A percentile compares a stretch with the other conserved stretches of the same genome.
These are phyloP conservation scores for Euplexia lucipara DNA, from an alignment of 2,888 invertebrate species.

Conservation along the genomic window DNA sequence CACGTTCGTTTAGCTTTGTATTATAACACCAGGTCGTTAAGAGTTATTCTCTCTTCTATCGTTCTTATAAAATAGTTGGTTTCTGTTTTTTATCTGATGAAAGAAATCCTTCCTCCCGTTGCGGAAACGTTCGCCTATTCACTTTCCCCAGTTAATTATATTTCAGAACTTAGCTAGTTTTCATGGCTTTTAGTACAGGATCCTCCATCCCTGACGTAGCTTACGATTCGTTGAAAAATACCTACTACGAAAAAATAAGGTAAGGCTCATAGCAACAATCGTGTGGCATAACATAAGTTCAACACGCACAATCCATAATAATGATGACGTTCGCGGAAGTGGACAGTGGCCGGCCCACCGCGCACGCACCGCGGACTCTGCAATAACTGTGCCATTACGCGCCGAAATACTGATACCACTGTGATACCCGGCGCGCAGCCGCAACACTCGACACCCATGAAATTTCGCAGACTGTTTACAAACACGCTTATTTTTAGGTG, in stretches of 20 bases:
- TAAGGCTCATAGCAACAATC: slow-evolving; percentile 51
- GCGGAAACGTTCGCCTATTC: not conserved
- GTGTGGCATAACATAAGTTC: slow-evolving; percentile 71
- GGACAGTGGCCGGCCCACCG: slow-evolving; percentile 56
- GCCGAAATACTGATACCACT: slow-evolving; percentile 55
- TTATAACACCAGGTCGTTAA: not conserved
- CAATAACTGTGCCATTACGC: slow-evolving; percentile 54
- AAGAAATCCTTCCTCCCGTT: not conserved
- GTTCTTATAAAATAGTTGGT: not conserved
- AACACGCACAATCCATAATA: slow-evolving; percentile 77
- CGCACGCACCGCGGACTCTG: slow-evolving; percentile 35
- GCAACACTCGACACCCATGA: slow-evolving; percentile 46
- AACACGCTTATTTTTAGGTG: slow-evolving; percentile 65
- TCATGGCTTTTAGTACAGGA: slow-evolving; percentile 21
- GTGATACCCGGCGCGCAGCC: slow-evolving; percentile 15
- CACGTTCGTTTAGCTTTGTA: not conserved
- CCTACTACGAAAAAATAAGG: slow-evolving; percentile 16
- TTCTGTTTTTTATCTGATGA: not conserved
- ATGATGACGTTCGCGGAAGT: slow-evolving; percentile 82
- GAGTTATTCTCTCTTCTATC: not conserved
- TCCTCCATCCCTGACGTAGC: slow-evolving; percentile 39
- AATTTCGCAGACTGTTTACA: slow-evolving; percentile 64
- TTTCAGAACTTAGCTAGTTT: slow-evolving; percentile 21
- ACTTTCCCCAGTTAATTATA: slow-evolving; percentile 8
- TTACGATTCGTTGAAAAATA: slow-evolving; percentile 9